Evolutionary conservation across 2,113 vertebrate genomes (phyloP).

Genomic region (Micromys minutus): DNA sequence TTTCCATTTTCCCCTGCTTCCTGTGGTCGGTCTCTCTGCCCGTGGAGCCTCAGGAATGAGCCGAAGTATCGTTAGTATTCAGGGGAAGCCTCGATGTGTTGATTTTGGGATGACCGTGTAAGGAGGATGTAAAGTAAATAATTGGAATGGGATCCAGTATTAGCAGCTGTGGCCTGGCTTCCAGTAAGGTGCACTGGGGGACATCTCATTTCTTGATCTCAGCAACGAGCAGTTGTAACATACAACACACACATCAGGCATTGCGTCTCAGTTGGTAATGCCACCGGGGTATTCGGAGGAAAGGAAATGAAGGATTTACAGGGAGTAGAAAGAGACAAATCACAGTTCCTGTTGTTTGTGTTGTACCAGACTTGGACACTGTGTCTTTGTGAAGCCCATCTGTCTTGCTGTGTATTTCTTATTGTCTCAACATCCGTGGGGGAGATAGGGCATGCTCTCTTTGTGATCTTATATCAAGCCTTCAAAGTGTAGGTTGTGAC

Average conservation of each 20-base stretch:
- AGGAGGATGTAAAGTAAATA: slow-evolving; percentile 80
- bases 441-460: slow-evolving; percentile 23
- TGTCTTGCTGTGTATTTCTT: slow-evolving; percentile 63
- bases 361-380: slow-evolving; percentile 22
- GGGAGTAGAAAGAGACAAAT: slow-evolving; percentile 60
- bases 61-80: slow-evolving; percentile 78
- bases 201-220: slow-evolving; percentile 67
- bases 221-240: slow-evolving; percentile 61
- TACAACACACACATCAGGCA: slow-evolving; percentile 42
- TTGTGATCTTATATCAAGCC: slow-evolving; percentile 63
- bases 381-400: slow-evolving; percentile 49
- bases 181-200: slow-evolving; percentile 67
- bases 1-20: slow-evolving; percentile 68
- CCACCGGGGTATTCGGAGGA: slow-evolving; percentile 62
- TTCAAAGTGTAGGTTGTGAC: slow-evolving; percentile 58
- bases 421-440: slow-evolving; percentile 60
- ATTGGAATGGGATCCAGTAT: slow-evolving; percentile 80
- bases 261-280: slow-evolving; percentile 56
- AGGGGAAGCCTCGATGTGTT: slow-evolving; percentile 73
- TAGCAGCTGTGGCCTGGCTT: slow-evolving; percentile 70
- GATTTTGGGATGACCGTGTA: slow-evolving; percentile 76
- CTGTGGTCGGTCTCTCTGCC: slow-evolving; percentile 66
- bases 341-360: slow-evolving; percentile 50
- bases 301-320: slow-evolving; percentile 73
- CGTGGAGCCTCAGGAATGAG: neutral